These are phyloP conservation scores for Trichogramma dendrolimi DNA, from an alignment of 2,888 invertebrate genomes.

Conservation along the genomic window DNA sequence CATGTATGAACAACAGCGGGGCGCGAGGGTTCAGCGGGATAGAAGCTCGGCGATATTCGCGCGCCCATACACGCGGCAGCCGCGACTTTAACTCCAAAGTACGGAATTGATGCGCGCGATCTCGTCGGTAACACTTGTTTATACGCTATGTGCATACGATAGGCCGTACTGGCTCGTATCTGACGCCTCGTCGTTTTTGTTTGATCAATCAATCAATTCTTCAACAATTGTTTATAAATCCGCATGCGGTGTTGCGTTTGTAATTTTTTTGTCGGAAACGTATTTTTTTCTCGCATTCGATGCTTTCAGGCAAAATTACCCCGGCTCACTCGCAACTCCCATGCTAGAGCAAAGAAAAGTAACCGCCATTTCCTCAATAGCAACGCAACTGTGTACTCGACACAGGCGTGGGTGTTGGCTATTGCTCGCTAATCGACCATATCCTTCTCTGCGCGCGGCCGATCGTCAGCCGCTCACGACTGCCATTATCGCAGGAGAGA, in stretches of 20 bases:
- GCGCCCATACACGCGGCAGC: conserved; percentile 18
- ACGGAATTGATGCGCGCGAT: conserved; percentile 23
- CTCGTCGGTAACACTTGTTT: conserved; percentile 23
- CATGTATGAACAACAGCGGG: too few relatives aligned
- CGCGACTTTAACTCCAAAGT: conserved; percentile 26
- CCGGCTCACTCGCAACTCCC: background rate
- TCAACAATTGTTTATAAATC: background rate
- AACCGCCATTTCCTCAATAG: conserved; percentile 1
- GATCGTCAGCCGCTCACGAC: background rate
- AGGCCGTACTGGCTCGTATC: conserved; percentile 1
- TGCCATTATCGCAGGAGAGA: background rate
- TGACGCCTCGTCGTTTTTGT: conserved; percentile 10
- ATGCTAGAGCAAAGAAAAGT: background rate
- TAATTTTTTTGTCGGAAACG: conserved; percentile 1
- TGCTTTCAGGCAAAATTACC: background rate
- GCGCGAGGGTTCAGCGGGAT: too few relatives aligned
- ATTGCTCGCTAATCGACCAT: conserved; percentile 17
- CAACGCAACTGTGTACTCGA: background rate
- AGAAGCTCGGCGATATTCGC: conserved; percentile 11
- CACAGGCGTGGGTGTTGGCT: conserved; percentile 13
- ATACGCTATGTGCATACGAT: conserved; percentile 22
- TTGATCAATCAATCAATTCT: conserved; percentile 2
- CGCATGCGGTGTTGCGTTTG: background rate
- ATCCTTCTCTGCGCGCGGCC: background rate
- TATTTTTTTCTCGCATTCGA: background rate